Evolutionary conservation across 2,797 vertebrate genomes (phyloP).

Genomic region (Falco cherrug): DNA sequence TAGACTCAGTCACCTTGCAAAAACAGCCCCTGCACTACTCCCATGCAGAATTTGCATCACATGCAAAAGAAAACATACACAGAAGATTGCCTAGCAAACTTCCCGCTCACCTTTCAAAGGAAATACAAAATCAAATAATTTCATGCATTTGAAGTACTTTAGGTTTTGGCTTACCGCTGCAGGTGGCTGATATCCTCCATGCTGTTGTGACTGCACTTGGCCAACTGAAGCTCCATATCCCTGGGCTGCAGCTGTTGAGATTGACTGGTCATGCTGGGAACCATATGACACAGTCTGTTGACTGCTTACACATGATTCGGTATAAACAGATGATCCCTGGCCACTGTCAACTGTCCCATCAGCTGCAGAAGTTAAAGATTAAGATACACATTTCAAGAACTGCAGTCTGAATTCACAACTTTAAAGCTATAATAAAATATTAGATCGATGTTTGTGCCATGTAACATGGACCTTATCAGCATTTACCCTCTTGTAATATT

Average conservation of each 20-base stretch:
- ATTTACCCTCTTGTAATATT: background rate
- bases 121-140: background rate
- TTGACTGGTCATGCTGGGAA: conserved; percentile 83
- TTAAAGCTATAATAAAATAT: background rate
- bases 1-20: background rate
- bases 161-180: conserved; percentile 84
- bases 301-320: conserved; percentile 86
- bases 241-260: conserved; percentile 72
- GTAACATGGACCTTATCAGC: background rate
- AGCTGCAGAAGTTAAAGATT: conserved; percentile 72
- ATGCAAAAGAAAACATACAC: background rate
- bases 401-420: background rate
- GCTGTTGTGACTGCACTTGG: conserved; percentile 75
- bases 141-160: background rate
- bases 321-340: conserved; percentile 90
- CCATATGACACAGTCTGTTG: conserved; percentile 90
- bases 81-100: background rate
- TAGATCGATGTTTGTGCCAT: background rate
- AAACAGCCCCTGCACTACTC: background rate
- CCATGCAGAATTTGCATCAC: background rate
- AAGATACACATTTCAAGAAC: background rate
- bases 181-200: conserved; percentile 79
- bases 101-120: background rate
- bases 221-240: conserved; percentile 78
- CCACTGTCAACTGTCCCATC: conserved; percentile 90